Base-by-base conservation (phyloP, 2,797 vertebrate genomes). In the Takifugu rubripes region DNA sequence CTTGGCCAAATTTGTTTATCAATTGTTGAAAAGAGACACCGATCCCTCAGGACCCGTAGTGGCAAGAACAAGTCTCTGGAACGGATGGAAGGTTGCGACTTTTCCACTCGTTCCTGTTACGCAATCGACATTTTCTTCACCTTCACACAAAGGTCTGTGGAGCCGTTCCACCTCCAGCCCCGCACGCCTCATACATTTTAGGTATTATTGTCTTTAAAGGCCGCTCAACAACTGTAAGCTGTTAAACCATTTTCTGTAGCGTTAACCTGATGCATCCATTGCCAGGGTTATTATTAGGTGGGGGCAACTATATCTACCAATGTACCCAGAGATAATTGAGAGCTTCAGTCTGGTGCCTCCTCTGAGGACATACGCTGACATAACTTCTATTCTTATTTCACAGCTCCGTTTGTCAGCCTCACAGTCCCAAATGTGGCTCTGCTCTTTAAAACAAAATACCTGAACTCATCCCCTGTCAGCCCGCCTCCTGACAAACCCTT, bases 201-300 rank as follows among this genome's bases (percentile, higher is more conserved):
- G 36, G 49, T 59, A 40, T 75, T 59, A 33, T 16, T 29, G 51
- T 56, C 26, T 40, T 40, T 7, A 55, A 63, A 52, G 70, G 73
- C 59, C 72, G 53, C 54, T 63, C 57, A 72, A 61, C 49, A 71
- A 25, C 9, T 66, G 68, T 71, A 49, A 75, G 50, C 59, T 54
- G 73, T 84, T 82, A 67, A 77, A 70, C 24, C 17, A 0, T 64
- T 72, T 64, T 64, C 29, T 74, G 63, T 83, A 66, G 55, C 56
- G 68, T 69, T 80, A 74, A 85, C 82, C 51, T 65, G 11, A 12
- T 6, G 10, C 29, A 17, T 56, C 52, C 45, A 44, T 49, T 42
- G 48, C 16, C 52, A 45, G 56, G 16, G 70, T 52, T 84, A 72
- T 79, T 77, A 65, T 70, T 70, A 68, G 64, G 7, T 12, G n/a